A percentile compares a stretch with the other conserved stretches of the same genome.
phyloP scores from a whole-genome alignment of 2,888 invertebrate genomes.

The Mactromeris polynyma region DNA sequence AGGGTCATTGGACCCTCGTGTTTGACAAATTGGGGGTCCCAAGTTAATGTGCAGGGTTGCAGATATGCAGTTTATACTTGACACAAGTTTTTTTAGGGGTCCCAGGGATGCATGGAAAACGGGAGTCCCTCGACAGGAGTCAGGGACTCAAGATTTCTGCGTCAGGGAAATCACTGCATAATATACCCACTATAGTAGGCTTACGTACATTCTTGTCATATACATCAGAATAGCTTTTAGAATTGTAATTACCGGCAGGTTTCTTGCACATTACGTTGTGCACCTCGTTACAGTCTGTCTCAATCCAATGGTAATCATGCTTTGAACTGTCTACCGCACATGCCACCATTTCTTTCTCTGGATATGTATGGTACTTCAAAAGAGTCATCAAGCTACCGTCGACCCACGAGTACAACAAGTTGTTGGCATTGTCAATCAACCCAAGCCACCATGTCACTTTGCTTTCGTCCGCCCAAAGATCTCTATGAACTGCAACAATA shows the following conservation, averaged over 20 bases:
- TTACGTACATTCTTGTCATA: no score
- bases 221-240: no score
- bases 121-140: no score
- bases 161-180: no score
- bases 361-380: conserved; percentile 24
- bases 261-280: conserved; percentile 64
- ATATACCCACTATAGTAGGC: no score
- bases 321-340: conserved; percentile 21
- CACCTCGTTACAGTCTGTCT: background rate
- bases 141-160: no score
- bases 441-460: conserved; percentile 54
- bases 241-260: conserved; percentile 43
- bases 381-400: conserved; percentile 57
- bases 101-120: no score
- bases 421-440: conserved; percentile 47
- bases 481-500: conserved; percentile 8
- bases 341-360: background rate
- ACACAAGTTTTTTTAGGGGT: no score
- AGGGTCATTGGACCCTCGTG: no score
- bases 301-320: conserved; percentile 22
- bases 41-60: no score
- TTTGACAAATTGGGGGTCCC: no score
- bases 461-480: conserved; percentile 26
- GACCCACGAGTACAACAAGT: conserved; percentile 55
- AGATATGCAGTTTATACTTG: no score